A percentile compares a stretch with the other conserved stretches of the same genome.
phyloP scores from a whole-genome alignment of 1,140 invertebrate species.

The Homarus americanus region DNA sequence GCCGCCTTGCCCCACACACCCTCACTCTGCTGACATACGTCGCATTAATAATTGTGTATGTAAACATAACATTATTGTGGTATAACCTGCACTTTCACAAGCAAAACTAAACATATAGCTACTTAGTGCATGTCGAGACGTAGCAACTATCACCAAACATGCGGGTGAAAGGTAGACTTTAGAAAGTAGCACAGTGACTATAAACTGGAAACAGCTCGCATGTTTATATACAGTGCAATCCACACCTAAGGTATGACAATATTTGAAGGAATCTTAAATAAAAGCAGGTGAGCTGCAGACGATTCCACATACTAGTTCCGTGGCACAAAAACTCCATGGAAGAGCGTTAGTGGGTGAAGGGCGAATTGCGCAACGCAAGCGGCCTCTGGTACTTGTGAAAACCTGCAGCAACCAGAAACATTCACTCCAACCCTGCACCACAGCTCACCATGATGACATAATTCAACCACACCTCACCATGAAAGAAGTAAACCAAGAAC shows the following conservation, averaged over 20 bases:
- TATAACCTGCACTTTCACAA: background rate
- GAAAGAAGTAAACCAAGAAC: background rate
- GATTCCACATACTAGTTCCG: background rate
- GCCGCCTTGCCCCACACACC: background rate
- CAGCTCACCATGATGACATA: background rate
- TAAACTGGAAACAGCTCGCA: background rate
- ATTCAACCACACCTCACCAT: background rate
- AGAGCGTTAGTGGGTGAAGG: slow-evolving; percentile 60
- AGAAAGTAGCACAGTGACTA: background rate
- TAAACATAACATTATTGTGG: background rate
- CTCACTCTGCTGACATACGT: background rate
- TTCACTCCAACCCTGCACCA: slow-evolving; percentile 16
- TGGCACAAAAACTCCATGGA: slow-evolving; percentile 41
- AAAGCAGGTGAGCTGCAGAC: slow-evolving; percentile 17
- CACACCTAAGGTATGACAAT: background rate
- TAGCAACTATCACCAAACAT: background rate
- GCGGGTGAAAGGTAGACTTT: background rate
- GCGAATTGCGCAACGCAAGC: slow-evolving; percentile 39
- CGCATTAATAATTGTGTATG: background rate
- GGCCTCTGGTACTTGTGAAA: slow-evolving; percentile 40
- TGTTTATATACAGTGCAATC: background rate
- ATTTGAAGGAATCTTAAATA: background rate
- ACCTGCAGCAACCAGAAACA: slow-evolving; percentile 32
- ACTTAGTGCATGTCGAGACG: background rate
- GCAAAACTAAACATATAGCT: background rate